phyloP scores from a whole-genome alignment of 2,888 invertebrate genomes.

The Seira ritae region DNA sequence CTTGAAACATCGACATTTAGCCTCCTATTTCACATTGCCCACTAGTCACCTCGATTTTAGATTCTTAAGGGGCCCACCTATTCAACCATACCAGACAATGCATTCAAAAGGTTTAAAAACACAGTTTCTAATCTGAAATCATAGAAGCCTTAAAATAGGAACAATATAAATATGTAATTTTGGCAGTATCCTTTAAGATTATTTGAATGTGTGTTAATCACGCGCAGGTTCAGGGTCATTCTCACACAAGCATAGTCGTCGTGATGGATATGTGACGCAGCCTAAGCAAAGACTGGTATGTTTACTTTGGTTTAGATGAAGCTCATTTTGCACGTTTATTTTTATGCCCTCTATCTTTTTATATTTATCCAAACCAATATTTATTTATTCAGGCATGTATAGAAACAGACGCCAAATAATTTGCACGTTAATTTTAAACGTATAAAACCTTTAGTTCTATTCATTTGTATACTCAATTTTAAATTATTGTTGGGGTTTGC shows the following conservation, averaged over 20 bases:
- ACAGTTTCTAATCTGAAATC: background rate
- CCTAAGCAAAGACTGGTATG: conserved; percentile 73
- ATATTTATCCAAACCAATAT: no score
- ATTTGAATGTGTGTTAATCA: conserved; percentile 62
- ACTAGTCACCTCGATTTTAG: background rate
- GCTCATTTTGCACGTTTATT: no score
- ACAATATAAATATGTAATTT: no score
- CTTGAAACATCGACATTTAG: background rate
- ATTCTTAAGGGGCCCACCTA: conserved; percentile 1
- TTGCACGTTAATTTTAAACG: conserved; percentile 1
- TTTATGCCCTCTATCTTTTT: no score
- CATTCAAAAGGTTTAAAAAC: background rate
- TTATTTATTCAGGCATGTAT: no score
- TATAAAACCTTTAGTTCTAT: no score
- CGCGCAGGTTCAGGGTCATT: conserved; percentile 73
- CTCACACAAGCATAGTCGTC: conserved; percentile 72
- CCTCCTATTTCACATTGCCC: conserved; percentile 1
- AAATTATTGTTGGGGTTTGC: no score
- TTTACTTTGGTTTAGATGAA: conserved; percentile 34
- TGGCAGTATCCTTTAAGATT: no score
- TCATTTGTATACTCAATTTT: no score
- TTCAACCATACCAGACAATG: background rate
- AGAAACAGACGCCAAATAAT: conserved; percentile 5
- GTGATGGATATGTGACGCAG: conserved; percentile 73
- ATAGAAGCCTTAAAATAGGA: no score